Conservation (phyloP, 2,113 vertebrate species). For the Grantiella picta region DNA sequence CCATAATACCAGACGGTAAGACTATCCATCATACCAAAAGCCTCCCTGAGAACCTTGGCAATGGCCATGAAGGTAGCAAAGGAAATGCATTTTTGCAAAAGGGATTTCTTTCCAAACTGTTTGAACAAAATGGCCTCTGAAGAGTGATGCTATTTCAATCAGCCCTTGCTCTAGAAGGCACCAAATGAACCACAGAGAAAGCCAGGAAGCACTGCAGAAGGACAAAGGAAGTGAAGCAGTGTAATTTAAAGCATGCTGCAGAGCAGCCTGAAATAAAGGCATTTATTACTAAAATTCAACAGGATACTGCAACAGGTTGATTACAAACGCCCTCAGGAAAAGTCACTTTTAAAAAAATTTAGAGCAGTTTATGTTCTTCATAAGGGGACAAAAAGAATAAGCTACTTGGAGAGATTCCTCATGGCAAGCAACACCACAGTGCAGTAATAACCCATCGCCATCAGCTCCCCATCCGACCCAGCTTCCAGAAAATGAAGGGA, state of each 20-base stretch:
- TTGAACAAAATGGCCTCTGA: background rate
- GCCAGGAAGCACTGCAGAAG: rapidly evolving
- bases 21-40: background rate
- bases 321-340: background rate
- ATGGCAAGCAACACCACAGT: rapidly evolving
- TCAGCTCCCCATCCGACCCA: background rate
- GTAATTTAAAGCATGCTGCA: background rate
- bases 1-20: rapidly evolving
- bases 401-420: background rate
- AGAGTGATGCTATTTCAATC: background rate
- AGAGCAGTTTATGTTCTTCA: background rate
- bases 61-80: background rate
- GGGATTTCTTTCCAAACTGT: background rate
- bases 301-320: background rate
- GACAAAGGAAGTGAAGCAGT: background rate
- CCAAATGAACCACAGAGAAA: background rate
- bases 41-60: background rate
- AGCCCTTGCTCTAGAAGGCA: background rate
- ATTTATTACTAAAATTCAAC: background rate
- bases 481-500: background rate
- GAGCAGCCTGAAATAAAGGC: background rate
- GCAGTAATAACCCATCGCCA: background rate
- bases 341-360: background rate
- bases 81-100: background rate
- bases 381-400: rapidly evolving